These are phyloP conservation scores for Acipenser ruthenus DNA, from an alignment of 2,797 vertebrate species.

Conservation along the genomic window DNA sequence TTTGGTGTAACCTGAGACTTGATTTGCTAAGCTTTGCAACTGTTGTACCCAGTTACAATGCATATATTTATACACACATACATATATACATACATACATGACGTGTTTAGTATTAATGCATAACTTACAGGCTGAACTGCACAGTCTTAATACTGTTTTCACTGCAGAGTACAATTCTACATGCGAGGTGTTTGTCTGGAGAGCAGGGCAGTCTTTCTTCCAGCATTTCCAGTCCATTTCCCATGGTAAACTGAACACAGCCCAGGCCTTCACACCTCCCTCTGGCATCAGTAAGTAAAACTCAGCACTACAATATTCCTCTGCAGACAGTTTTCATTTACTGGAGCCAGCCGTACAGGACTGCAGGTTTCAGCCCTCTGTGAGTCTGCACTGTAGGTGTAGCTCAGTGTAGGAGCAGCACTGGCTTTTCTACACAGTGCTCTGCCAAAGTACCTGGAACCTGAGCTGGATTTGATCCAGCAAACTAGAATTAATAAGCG, in stretches of 20 bases:
- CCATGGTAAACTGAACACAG: slow-evolving; percentile 50
- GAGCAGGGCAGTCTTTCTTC: slow-evolving; percentile 58
- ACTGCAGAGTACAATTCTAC: slow-evolving; percentile 45
- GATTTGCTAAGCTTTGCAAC: too few relatives aligned
- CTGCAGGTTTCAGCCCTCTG: background rate
- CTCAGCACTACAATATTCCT: too few relatives aligned
- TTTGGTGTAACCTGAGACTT: background rate
- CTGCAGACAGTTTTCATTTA: background rate
- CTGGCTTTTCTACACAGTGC: too few relatives aligned
- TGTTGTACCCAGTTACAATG: too few relatives aligned
- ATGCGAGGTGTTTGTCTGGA: slow-evolving; percentile 76
- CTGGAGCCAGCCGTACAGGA: background rate
- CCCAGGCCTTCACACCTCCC: slow-evolving; percentile 67
- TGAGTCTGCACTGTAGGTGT: background rate
- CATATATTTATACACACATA: too few relatives aligned
- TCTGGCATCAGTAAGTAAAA: slow-evolving; percentile 78
- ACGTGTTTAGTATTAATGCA: too few relatives aligned
- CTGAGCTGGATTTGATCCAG: too few relatives aligned
- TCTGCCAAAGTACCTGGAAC: too few relatives aligned
- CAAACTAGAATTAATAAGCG: too few relatives aligned
- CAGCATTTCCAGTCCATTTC: slow-evolving; percentile 69
- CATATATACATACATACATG: too few relatives aligned
- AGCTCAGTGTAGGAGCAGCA: too few relatives aligned
- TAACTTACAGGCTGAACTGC: too few relatives aligned
- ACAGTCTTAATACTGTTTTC: background rate